Evolutionary conservation across 2,797 vertebrate species (phyloP).

Genomic region (Gallinago nigripennis): DNA sequence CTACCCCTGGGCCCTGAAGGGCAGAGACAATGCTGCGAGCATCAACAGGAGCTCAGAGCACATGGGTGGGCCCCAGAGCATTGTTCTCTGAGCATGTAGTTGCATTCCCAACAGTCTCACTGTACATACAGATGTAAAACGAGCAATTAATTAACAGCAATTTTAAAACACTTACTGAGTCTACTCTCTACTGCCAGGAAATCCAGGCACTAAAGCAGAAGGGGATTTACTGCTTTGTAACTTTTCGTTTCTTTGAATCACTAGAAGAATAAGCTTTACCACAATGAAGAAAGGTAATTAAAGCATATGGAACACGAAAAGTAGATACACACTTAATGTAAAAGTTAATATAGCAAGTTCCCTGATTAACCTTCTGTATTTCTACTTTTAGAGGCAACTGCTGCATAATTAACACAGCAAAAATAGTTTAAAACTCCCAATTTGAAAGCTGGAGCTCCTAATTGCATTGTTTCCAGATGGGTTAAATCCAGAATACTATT

Average conservation of each 20-base stretch:
- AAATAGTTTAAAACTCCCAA: background rate
- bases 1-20: background rate
- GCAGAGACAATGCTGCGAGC: background rate
- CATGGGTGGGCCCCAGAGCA: conserved; percentile 46
- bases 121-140: conserved; percentile 18
- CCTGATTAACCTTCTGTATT: background rate
- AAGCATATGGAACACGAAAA: background rate
- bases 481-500: background rate
- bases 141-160: conserved; percentile 65
- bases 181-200: background rate
- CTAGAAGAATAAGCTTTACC: background rate
- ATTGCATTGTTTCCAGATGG: background rate
- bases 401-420: background rate
- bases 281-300: background rate
- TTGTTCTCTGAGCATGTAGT: conserved; percentile 53
- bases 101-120: conserved; percentile 49
- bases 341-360: background rate
- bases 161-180: conserved; percentile 39
- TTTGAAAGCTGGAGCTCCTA: background rate
- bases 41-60: conserved; percentile 2
- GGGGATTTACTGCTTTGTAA: background rate
- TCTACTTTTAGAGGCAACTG: background rate
- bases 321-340: background rate
- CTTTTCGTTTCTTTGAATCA: background rate
- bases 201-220: background rate